Evolutionary conservation across 2,113 vertebrate species (phyloP).

Genomic region (Myxocyprinus asiaticus): DNA sequence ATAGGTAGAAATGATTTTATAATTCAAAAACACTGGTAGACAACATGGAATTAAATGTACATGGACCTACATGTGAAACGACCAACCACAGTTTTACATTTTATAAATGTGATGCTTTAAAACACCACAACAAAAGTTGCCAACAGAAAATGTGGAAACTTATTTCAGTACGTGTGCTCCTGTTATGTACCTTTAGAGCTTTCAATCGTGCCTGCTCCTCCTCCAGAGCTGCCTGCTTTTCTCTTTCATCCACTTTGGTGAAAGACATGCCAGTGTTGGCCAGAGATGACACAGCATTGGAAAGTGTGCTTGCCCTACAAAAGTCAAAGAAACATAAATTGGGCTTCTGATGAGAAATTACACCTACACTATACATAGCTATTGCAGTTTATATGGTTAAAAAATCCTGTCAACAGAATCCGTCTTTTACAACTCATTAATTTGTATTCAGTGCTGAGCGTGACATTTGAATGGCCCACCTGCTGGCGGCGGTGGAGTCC

Average conservation of each 20-base stretch:
- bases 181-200: constrained; percentile 88
- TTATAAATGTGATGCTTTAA: too few species aligned
- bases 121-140: background rate
- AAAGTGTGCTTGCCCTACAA: constrained; percentile 93
- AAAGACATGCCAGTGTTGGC: constrained; percentile 97
- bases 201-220: constrained; percentile 96
- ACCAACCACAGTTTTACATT: too few species aligned
- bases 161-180: background rate
- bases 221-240: constrained; percentile 98
- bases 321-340: constrained; percentile 15
- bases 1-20: too few species aligned
- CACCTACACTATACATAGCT: too few species aligned
- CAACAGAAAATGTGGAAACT: background rate
- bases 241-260: constrained; percentile 97
- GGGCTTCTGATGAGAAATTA: background rate
- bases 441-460: background rate
- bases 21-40: too few species aligned
- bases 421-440: background rate
- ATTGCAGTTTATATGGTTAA: too few species aligned
- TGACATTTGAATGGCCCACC: constrained; percentile 70
- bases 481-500: constrained; percentile 97
- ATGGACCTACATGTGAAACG: too few species aligned
- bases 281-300: constrained; percentile 94
- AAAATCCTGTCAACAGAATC: background rate
- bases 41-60: too few species aligned